These are phyloP conservation scores for Dolichallabes microphthalmus DNA, from an alignment of 2,113 vertebrate genomes.

Conservation along the genomic window DNA sequence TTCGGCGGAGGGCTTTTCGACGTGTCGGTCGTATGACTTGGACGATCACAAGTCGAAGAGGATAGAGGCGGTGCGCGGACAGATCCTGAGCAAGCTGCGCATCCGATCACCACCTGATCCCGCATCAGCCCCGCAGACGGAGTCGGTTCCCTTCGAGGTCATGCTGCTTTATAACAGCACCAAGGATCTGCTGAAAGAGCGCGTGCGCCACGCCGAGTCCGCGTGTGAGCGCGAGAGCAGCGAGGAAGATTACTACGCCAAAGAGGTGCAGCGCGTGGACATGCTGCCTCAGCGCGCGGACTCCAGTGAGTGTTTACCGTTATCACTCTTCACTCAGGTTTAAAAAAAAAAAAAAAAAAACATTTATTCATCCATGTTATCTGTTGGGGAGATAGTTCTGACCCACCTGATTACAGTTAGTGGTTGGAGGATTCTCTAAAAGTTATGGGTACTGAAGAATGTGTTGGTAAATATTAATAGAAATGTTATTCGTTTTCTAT, in stretches of 20 bases:
- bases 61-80: slow-evolving; percentile 96
- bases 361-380: not conserved
- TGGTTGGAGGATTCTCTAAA: not conserved
- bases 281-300: slow-evolving; percentile 77
- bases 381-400: not conserved
- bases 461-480: not conserved
- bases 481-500: not conserved
- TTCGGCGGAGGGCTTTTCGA: slow-evolving; percentile 87
- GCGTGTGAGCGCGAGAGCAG: slow-evolving; percentile 94
- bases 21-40: slow-evolving; percentile 94
- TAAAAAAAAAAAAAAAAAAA: too few species aligned
- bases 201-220: slow-evolving; percentile 69
- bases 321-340: not conserved
- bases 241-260: slow-evolving; percentile 97
- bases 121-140: slow-evolving; percentile 61
- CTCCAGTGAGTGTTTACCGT: slow-evolving; percentile 67
- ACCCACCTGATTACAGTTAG: not conserved
- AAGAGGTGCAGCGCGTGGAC: slow-evolving; percentile 97
- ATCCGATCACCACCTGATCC: slow-evolving; percentile 88
- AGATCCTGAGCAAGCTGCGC: slow-evolving; percentile 97
- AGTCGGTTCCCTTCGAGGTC: slow-evolving; percentile 87
- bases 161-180: slow-evolving; percentile 98
- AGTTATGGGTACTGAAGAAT: not conserved
- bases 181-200: slow-evolving; percentile 93
- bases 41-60: slow-evolving; percentile 96